Conservation (phyloP, 2,888 invertebrate genomes). For the Andrena trimmerana region DNA sequence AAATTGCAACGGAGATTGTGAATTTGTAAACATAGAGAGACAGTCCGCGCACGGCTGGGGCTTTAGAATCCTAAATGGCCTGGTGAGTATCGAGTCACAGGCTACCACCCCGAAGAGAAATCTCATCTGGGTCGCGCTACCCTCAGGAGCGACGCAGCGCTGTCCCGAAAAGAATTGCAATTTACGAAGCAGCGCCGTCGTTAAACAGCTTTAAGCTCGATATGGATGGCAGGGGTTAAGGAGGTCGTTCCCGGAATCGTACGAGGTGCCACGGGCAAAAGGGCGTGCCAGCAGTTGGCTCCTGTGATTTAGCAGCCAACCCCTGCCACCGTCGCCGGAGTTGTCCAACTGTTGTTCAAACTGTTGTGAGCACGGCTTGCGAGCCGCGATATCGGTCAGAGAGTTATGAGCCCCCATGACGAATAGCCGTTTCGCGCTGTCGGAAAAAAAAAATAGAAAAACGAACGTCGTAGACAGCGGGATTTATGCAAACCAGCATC, state of each 20-base stretch:
- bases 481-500: neutral
- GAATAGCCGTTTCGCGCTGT: slow-evolving; percentile 45
- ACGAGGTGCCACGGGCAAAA: slow-evolving; percentile 60
- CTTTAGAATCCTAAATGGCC: slow-evolving; percentile 19
- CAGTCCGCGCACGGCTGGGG: too few species aligned
- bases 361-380: slow-evolving; percentile 53
- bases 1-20: neutral
- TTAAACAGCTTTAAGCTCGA: slow-evolving; percentile 83
- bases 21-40: neutral
- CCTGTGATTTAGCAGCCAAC: slow-evolving; percentile 67
- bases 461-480: neutral
- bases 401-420: slow-evolving; percentile 66
- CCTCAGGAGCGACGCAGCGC: slow-evolving; percentile 30
- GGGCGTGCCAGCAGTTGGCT: slow-evolving; percentile 57
- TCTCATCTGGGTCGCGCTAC: slow-evolving; percentile 54
- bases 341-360: slow-evolving; percentile 71
- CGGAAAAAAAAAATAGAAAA: neutral
- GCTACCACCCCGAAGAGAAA: slow-evolving; percentile 45
- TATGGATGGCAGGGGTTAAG: slow-evolving; percentile 76
- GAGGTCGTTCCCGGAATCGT: slow-evolving; percentile 62
- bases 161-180: slow-evolving; percentile 73
- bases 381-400: slow-evolving; percentile 58
- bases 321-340: slow-evolving; percentile 47
- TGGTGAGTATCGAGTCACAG: neutral
- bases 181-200: slow-evolving; percentile 79